phyloP scores from a whole-genome alignment of 2,797 vertebrate genomes.

The Myotis planiceps region DNA sequence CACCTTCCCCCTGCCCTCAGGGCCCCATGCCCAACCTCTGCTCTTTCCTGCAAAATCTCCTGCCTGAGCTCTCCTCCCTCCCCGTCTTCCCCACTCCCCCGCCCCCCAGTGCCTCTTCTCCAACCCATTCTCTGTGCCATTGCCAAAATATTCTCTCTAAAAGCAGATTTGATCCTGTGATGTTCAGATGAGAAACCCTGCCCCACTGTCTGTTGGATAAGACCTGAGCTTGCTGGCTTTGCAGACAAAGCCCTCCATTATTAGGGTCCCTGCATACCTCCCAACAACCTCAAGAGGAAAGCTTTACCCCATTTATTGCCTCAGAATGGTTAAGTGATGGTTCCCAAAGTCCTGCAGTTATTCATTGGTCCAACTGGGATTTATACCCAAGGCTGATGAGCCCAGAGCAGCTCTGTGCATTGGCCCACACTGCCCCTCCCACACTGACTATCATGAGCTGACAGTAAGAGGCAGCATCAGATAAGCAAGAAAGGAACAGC shows the following conservation, averaged over 20 bases:
- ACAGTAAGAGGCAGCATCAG: not conserved
- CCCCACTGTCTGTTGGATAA: not conserved
- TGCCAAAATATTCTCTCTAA: not conserved
- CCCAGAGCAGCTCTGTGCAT: not conserved
- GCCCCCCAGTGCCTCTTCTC: not conserved
- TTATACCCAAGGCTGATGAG: not conserved
- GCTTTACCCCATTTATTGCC: not conserved
- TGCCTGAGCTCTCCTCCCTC: not conserved
- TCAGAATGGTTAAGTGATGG: not conserved
- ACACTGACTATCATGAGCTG: not conserved
- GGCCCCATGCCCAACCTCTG: not conserved
- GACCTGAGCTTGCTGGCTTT: not conserved
- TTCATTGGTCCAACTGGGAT: not conserved
- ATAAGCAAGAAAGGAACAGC: not conserved
- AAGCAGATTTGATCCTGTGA: not conserved
- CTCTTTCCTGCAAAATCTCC: not conserved
- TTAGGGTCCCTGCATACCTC: not conserved
- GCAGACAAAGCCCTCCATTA: not conserved
- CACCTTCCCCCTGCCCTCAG: not conserved
- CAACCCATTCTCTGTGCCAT: not conserved
- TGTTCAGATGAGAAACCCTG: constrained; percentile 15
- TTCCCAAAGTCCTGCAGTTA: not conserved
- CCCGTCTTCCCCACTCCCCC: no score
- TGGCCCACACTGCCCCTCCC: not conserved
- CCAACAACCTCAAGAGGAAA: not conserved